Percentiles rank a stretch among this genome's conserved stretches.
phyloP scores from a whole-genome alignment of 1,140 invertebrate genomes.

The Heliconius nattereri region DNA sequence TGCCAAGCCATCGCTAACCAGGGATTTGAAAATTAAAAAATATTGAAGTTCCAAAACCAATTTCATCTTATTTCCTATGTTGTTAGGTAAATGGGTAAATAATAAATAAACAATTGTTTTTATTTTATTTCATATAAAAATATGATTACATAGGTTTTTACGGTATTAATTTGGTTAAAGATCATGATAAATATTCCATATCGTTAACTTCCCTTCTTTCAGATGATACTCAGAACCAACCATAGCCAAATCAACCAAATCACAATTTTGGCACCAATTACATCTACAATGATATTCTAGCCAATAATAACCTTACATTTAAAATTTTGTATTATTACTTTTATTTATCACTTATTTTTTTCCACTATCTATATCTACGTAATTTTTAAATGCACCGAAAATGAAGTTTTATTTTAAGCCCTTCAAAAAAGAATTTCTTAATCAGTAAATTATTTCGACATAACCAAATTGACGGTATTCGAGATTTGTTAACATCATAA shows the following conservation, averaged over 20 bases:
- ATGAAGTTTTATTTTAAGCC: slow-evolving; percentile 18
- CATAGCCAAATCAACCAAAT: slow-evolving; percentile 25
- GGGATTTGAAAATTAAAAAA: too few species aligned
- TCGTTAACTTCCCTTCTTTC: slow-evolving; percentile 44
- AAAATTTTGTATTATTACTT: slow-evolving; percentile 36
- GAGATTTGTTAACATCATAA: not conserved
- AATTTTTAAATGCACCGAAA: slow-evolving; percentile 66
- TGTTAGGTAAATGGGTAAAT: slow-evolving; percentile 30
- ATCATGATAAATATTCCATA: slow-evolving; percentile 31
- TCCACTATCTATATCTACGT: slow-evolving; percentile 31
- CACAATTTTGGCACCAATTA: slow-evolving; percentile 70
- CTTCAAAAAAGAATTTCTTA: not conserved
- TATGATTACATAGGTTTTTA: slow-evolving; percentile 60
- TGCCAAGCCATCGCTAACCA: too few species aligned
- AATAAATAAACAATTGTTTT: slow-evolving; percentile 36
- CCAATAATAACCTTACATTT: slow-evolving; percentile 21
- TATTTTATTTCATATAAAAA: slow-evolving; percentile 60
- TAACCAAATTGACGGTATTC: not conserved
- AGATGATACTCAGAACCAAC: slow-evolving; percentile 36
- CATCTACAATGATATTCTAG: slow-evolving; percentile 37
- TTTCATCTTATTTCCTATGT: not conserved
- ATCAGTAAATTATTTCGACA: not conserved
- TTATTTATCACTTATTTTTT: slow-evolving; percentile 32
- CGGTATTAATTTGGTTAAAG: slow-evolving; percentile 46
- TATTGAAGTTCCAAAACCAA: too few species aligned